Base-by-base conservation (phyloP, 2,113 vertebrate genomes). In the Corythoichthys intestinalis region DNA sequence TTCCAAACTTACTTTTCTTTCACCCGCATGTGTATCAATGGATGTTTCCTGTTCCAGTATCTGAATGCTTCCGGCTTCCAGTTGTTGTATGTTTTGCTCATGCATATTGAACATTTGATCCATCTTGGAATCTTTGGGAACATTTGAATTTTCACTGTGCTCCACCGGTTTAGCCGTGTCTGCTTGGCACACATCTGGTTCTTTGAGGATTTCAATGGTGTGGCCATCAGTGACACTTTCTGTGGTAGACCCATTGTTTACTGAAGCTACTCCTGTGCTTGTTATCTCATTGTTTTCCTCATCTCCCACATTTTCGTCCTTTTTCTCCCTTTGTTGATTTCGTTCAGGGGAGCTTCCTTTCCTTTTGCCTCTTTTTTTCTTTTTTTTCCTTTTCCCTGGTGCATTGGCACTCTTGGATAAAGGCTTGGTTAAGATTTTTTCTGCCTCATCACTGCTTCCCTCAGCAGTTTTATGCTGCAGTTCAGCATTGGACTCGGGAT, bases 331-430 rank as follows among this genome's bases (percentile, higher is more conserved):
- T 5, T 71, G 73, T 57, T 78, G 74, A 61, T 65, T 78, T 70
- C 72, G 74, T 20, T 76, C 83, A 0, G 65, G 64, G 41, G 28
- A 2, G 17, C 46, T 80, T 61, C 83, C 88, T 63, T 89, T 90
- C 78, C 86, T 88, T 70, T 91, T 93, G 34, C 69, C 67, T 66
- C 67, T 91, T 77, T 49, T 91, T 67, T 90, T 93, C 79, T 76
- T 92, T 60, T 85, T 93, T 73, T 88, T 92, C 76, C 88, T 92
- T 63, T 90, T 92, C n/a, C 85, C 85, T 50, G 85, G 63, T 44
- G 60, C 68, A 8, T 75, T 20, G 7, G 64, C 20, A 38, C 34
- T 65, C 58, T 86, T 78, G 20, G 78, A 4, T 64, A 82, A 75
- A 63, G 67, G 13, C 46, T 76, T 71, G 65, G 39, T 58, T 0